These are phyloP conservation scores for Eonycteris spelaea DNA, from an alignment of 2,113 vertebrate species.

Conservation along the genomic window DNA sequence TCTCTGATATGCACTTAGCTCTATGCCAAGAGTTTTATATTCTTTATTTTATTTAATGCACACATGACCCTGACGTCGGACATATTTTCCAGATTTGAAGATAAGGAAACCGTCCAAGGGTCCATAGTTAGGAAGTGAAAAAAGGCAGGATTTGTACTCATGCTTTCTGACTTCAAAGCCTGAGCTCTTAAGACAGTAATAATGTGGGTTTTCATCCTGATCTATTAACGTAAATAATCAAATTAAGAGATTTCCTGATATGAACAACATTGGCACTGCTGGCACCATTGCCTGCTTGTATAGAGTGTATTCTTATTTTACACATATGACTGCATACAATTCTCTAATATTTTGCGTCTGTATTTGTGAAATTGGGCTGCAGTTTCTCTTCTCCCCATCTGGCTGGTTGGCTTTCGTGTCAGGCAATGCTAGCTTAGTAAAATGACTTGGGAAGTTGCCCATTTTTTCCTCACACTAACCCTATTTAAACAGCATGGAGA, in stretches of 20 bases:
- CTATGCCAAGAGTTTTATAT: neutral
- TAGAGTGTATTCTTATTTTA: neutral
- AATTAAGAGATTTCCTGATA: neutral
- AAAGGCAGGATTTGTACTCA: neutral
- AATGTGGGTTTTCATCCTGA: neutral
- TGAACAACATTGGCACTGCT: neutral
- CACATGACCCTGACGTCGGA: neutral
- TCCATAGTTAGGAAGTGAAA: neutral
- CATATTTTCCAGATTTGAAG: constrained; percentile 27
- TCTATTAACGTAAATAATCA: neutral
- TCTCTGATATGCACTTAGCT: neutral
- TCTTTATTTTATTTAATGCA: neutral
- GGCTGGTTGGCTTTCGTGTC: neutral
- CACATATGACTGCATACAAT: neutral
- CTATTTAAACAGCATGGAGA: neutral
- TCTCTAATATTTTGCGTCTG: constrained; percentile 31
- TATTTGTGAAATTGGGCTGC: neutral
- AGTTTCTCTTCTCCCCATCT: neutral
- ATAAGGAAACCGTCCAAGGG: neutral
- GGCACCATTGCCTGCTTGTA: neutral
- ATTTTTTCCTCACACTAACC: fast-evolving
- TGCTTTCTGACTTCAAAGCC: neutral
- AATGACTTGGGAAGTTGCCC: neutral
- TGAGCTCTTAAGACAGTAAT: neutral
- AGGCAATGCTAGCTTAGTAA: neutral